Conservation (phyloP, 2,797 vertebrate species). For the Gymnocypris eckloni region DNA sequence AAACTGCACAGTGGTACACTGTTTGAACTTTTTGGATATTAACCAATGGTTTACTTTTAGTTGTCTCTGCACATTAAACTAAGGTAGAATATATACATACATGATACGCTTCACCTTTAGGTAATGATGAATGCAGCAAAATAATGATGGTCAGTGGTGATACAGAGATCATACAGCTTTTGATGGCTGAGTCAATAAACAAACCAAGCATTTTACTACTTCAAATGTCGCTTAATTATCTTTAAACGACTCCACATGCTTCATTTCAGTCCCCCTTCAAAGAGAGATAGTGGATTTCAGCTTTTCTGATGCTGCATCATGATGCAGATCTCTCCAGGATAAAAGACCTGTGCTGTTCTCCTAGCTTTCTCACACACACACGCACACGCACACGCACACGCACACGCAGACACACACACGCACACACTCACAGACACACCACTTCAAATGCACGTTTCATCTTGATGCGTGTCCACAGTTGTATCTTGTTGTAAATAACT, state of each 20-base stretch:
- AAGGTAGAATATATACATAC: not conserved
- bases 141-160: conserved; percentile 10
- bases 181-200: conserved; percentile 26
- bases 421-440: too few relatives aligned
- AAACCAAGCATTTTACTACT: conserved; percentile 22
- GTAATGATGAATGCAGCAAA: not conserved
- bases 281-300: not conserved
- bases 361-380: not conserved
- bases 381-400: too few relatives aligned
- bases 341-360: not conserved
- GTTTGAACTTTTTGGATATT: not conserved
- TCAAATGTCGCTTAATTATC: conserved; percentile 24
- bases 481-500: too few relatives aligned
- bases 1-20: not conserved
- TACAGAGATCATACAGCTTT: conserved; percentile 20
- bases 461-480: too few relatives aligned
- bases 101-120: conserved; percentile 5
- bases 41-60: not conserved
- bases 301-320: not conserved
- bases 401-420: too few relatives aligned
- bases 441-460: too few relatives aligned
- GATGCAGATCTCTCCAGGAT: not conserved
- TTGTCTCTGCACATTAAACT: not conserved
- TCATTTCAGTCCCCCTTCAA: conserved; percentile 28
- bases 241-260: conserved; percentile 23